These are phyloP conservation scores for Bufo gargarizans DNA, from an alignment of 2,113 vertebrate species.

Conservation along the genomic window DNA sequence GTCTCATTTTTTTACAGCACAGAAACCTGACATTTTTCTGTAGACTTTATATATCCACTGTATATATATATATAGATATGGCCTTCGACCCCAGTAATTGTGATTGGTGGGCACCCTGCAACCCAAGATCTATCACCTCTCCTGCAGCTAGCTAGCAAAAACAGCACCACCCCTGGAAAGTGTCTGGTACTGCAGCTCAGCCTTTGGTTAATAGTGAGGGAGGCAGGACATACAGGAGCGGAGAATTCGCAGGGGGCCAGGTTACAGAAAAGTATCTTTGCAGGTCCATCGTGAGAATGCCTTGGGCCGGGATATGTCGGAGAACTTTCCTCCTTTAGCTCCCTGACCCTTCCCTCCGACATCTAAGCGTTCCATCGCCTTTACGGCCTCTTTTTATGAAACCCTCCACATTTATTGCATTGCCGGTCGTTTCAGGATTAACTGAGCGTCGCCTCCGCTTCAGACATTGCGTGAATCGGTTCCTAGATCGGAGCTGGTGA, in stretches of 20 bases:
- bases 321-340: not conserved
- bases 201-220: not conserved
- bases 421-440: constrained; percentile 1
- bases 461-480: not conserved
- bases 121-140: too few species aligned
- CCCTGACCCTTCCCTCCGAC: not conserved
- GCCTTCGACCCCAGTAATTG: too few species aligned
- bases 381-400: constrained; percentile 2
- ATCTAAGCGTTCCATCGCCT: not conserved
- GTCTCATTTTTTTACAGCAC: too few species aligned
- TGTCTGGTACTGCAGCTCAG: not conserved
- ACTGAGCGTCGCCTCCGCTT: not conserved
- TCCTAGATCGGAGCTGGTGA: not conserved
- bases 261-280: not conserved
- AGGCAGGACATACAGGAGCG: too few species aligned
- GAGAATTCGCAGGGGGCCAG: not conserved
- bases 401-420: not conserved
- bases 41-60: too few species aligned
- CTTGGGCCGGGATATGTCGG: too few species aligned
- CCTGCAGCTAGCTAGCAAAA: not conserved
- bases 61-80: too few species aligned
- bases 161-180: not conserved
- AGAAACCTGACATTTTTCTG: too few species aligned
- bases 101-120: too few species aligned
- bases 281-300: not conserved